Evolutionary conservation across 2,113 vertebrate species (phyloP), one percentile per base, ranked within the genome.

Genomic region (Oriolus oriolus): DNA sequence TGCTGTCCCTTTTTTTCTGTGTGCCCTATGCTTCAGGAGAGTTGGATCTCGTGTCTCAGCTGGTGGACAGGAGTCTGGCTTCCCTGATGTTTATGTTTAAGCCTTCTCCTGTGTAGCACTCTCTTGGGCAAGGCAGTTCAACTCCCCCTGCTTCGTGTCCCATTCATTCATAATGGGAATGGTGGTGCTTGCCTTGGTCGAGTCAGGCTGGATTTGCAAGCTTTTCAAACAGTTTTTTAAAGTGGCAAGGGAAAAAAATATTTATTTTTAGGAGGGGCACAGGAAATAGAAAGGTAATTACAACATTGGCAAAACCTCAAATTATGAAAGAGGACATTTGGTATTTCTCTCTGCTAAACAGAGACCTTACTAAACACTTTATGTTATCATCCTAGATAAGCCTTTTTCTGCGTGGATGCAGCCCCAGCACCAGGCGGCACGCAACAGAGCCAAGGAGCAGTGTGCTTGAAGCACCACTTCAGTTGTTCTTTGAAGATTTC

Each of bases 281-380:
- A 2, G 64, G 83, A 92, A 75, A 70, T 74, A 90, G 81, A 91
- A 84, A 93, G 52, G 70, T 16, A 31, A 90, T 95, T 96, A 77
- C 90, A 81, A 94, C 88, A 92, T 33, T 75, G 76, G 71, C 90
- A 78, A 93, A 95, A 75, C 85, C 69, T 94, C 95, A 92, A 53
- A 89, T 97, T 87, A 87, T 4, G 86, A 94, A 94, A 94, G 74
- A 82, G 74, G 65, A 65, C 83, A 78, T 93, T 71, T 66, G 52
- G 50, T 93, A 87, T 92, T 90, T 95, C 88, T 79, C 57, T 93
- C 69, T 60, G 49, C 92, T 91, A 42, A 87, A 75, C 69, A 60
- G 71, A 81, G 52, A 35, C 77, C 83, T 95, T 95, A 56, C 80
- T 71, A 69, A 95, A 86, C 57, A 50, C 37, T 78, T 84, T 13